Evolutionary conservation across 2,888 invertebrate species (phyloP).

Genomic region (Altica lythri): DNA sequence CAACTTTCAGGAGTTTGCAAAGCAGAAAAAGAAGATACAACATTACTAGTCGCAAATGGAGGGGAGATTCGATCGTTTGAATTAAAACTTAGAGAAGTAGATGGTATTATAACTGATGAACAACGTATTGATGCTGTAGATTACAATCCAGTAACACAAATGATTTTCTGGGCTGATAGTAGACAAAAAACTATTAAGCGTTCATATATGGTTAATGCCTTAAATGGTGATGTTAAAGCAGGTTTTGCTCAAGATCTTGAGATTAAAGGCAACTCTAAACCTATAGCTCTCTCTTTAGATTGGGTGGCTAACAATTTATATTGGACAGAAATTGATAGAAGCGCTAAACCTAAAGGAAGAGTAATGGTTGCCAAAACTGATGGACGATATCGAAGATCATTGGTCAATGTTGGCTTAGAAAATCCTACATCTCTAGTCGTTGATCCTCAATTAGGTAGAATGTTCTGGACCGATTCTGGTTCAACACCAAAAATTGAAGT

Average conservation of each 20-base stretch:
- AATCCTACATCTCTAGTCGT: slow-evolving; percentile 87
- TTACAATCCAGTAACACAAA: slow-evolving; percentile 80
- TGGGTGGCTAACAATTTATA: slow-evolving; percentile 93
- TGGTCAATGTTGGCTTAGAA: slow-evolving; percentile 79
- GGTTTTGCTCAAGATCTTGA: slow-evolving; percentile 87
- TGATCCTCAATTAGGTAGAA: slow-evolving; percentile 81
- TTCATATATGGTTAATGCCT: slow-evolving; percentile 84
- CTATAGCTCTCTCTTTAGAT: slow-evolving; percentile 89
- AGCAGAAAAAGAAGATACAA: slow-evolving; percentile 67
- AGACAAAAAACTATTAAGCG: slow-evolving; percentile 89
- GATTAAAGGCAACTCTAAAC: slow-evolving; percentile 81
- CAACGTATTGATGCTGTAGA: slow-evolving; percentile 91
- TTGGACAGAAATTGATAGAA: slow-evolving; percentile 86
- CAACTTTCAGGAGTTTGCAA: slow-evolving; percentile 83
- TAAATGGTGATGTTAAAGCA: slow-evolving; percentile 75
- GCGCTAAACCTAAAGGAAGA: slow-evolving; percentile 74
- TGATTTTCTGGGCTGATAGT: slow-evolving; percentile 95
- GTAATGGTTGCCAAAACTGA: slow-evolving; percentile 89
- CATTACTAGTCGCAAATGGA: slow-evolving; percentile 79
- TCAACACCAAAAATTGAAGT: slow-evolving; percentile 90
- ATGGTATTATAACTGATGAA: slow-evolving; percentile 80
- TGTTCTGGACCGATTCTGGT: slow-evolving; percentile 95
- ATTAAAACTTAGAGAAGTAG: slow-evolving; percentile 67
- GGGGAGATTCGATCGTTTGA: slow-evolving; percentile 82
- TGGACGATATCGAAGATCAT: slow-evolving; percentile 82